Conservation (phyloP, 1,140 invertebrate genomes). For the Drosophila funebris region DNA sequence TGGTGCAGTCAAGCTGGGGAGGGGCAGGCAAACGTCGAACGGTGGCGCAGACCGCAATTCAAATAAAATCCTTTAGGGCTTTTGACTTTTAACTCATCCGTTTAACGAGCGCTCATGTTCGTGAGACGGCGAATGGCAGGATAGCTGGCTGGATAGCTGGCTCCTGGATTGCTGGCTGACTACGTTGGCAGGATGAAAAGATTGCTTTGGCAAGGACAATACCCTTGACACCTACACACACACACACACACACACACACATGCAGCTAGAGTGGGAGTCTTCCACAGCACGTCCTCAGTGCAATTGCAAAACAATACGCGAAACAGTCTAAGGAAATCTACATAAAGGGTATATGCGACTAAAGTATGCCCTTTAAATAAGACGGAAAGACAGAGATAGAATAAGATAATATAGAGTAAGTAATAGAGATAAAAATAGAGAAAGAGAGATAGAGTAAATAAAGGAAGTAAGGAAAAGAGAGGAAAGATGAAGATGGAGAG, state of each 20-base stretch:
- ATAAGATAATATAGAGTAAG: no score
- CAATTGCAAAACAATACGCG: constrained; percentile 66
- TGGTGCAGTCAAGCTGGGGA: background rate
- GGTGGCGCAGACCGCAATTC: constrained; percentile 73
- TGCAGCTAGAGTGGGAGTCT: background rate
- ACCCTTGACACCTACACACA: constrained; percentile 74
- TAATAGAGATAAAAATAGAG: background rate
- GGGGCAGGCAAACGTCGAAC: constrained; percentile 60
- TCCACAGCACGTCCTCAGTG: constrained; percentile 53
- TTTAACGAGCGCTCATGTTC: constrained; percentile 80
- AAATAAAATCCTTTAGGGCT: constrained; percentile 83
- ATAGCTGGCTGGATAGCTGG: constrained; percentile 35
- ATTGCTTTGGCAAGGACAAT: constrained; percentile 64
- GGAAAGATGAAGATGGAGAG: background rate
- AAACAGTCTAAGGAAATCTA: constrained; percentile 49
- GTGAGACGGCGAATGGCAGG: constrained; percentile 67
- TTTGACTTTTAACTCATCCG: constrained; percentile 82
- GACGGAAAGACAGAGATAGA: background rate
- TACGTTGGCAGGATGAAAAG: constrained; percentile 28
- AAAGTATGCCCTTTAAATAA: constrained; percentile 3
- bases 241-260: constrained; percentile 25
- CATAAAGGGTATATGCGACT: background rate
- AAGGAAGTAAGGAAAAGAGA: background rate
- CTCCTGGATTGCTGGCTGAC: no score
- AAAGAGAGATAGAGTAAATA: background rate